Evolutionary conservation across 2,888 invertebrate genomes (phyloP), one percentile per base, ranked within the genome.

Genomic region (Hydriomena furcata): DNA sequence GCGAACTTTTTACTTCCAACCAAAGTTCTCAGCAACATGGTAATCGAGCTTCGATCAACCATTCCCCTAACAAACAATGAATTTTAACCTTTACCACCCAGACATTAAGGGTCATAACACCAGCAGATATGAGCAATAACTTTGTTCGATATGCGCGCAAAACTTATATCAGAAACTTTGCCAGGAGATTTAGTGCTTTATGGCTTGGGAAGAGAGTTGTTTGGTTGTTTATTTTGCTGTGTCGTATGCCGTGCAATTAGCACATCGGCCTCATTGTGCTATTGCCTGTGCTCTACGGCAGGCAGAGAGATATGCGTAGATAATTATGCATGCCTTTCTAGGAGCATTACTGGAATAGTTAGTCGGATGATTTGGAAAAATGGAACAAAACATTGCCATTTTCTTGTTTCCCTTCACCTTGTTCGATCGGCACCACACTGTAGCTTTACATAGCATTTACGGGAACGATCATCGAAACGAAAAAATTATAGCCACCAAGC

Each of bases 211-310:
- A 5, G 35, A 52, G 32, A 43, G 35, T 25, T 12, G 23, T 35
- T 13, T 31, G 0, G 5, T 37, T 37, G 24, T 36, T 53, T 36
- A 40, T 54, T 40, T 52, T 44, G 8, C 47, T 53, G 55, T 66
- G 61, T 65, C 58, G 54, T 60, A 51, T 62, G 59, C 61, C 46
- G 31, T 66, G 63, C 72, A 67, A 71, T 71, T 71, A 71, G 67
- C 61, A 60, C 63, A 55, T 61, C 63, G 64, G 54, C 50, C 63
- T 47, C 65, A 58, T 68, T 68, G 56, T 58, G 57, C 49, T 65
- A 65, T 67, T 68, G 61, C 58, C 45, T 60, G 61, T 11, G 24
- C 24, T 25, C 10, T 7, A 20, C 6, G 8, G 20, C 11, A n/a
- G 12, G 32, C 7, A n/a, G 11, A 20, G 28, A 25, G 11, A 23